Conservation (phyloP, 2,797 vertebrate species). For the Anguilla anguilla region DNA sequence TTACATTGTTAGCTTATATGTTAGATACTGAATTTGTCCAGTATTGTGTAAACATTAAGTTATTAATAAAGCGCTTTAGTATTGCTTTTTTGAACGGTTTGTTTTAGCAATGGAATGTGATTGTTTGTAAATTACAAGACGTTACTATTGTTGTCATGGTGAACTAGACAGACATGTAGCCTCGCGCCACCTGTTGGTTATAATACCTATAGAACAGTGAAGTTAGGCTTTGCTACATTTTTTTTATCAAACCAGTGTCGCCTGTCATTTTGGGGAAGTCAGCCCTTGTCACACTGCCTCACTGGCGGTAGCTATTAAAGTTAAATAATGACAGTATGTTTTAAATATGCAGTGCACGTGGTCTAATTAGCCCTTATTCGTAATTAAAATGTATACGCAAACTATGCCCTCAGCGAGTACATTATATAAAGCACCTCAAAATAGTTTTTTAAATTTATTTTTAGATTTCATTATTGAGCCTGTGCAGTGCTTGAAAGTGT, state of each 20-base stretch:
- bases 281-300: not conserved
- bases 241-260: not conserved
- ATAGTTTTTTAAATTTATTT: not conserved
- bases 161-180: slow-evolving; percentile 17
- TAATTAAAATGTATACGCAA: not conserved
- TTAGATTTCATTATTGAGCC: not conserved
- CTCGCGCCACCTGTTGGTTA: slow-evolving; percentile 22
- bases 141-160: slow-evolving; percentile 32
- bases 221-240: not conserved
- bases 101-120: not conserved
- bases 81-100: not conserved
- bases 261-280: not conserved
- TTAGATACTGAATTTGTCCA: not conserved
- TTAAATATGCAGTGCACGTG: not conserved
- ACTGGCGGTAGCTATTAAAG: not conserved
- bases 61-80: not conserved
- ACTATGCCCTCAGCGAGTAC: not conserved
- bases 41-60: not conserved
- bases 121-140: not conserved
- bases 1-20: not conserved
- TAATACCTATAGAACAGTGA: not conserved
- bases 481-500: not conserved
- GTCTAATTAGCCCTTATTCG: not conserved
- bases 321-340: not conserved
- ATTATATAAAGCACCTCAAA: not conserved